Evolutionary conservation across 2,797 vertebrate genomes (phyloP).

Genomic region (Sebastes hopkinsi): DNA sequence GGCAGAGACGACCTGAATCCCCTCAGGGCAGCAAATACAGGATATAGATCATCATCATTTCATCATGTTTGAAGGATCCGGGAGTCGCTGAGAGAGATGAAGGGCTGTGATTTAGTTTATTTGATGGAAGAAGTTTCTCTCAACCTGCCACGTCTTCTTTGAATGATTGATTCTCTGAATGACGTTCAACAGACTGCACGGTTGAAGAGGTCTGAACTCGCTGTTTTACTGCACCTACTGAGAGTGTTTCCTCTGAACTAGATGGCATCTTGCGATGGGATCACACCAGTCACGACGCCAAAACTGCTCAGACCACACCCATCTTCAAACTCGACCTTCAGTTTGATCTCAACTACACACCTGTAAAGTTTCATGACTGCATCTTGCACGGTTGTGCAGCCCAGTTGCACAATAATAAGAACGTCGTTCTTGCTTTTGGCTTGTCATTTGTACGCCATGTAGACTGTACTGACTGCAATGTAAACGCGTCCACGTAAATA

Average conservation of each 20-base stretch:
- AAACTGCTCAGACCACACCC: too few relatives aligned
- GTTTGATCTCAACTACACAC: too few relatives aligned
- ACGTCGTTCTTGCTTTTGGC: too few relatives aligned
- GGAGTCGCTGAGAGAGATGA: neutral
- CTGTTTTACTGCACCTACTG: neutral
- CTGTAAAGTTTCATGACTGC: too few relatives aligned
- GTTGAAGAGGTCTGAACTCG: neutral
- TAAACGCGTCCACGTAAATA: too few relatives aligned
- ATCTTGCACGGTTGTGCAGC: too few relatives aligned
- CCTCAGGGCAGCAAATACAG: neutral
- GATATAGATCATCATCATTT: conserved; percentile 23
- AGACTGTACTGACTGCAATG: too few relatives aligned
- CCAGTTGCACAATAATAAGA: too few relatives aligned
- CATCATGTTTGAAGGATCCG: conserved; percentile 28
- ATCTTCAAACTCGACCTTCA: too few relatives aligned
- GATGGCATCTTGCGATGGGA: neutral
- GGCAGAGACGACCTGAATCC: conserved; percentile 20
- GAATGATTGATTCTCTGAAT: conserved; percentile 24
- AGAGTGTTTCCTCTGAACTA: neutral
- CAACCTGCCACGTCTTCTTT: neutral
- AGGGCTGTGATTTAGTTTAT: neutral
- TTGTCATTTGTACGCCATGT: too few relatives aligned
- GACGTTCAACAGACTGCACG: neutral
- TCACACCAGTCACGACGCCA: too few relatives aligned
- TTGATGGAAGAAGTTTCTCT: neutral